These are phyloP conservation scores for Julus scanicus DNA, from an alignment of 2,888 invertebrate genomes.

Conservation along the genomic window DNA sequence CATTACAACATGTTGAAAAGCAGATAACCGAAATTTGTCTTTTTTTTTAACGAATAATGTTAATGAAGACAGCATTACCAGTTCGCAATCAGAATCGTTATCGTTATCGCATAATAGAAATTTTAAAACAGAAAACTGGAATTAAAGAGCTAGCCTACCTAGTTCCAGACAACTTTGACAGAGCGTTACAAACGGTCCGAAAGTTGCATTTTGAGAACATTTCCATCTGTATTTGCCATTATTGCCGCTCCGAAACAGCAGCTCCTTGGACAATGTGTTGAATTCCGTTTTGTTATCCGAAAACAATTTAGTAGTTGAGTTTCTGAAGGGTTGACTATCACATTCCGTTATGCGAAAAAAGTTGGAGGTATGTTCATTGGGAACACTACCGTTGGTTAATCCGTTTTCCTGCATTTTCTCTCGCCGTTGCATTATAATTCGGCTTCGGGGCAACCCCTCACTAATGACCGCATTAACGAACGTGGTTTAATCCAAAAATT, in stretches of 20 bases:
- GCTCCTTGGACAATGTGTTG: not conserved
- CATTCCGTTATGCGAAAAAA: not conserved
- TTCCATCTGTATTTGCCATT: not conserved
- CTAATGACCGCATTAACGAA: not conserved
- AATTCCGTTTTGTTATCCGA: not conserved
- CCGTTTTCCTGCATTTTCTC: conserved; percentile 16
- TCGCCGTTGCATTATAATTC: not conserved
- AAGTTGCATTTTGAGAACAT: not conserved
- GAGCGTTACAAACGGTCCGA: not conserved
- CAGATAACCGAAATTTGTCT: too few relatives aligned
- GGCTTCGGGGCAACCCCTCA: not conserved
- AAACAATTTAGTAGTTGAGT: not conserved
- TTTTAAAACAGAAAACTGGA: not conserved
- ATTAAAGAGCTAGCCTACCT: not conserved
- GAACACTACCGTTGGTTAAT: not conserved
- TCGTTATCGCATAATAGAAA: not conserved
- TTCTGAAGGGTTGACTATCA: not conserved
- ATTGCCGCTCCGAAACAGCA: not conserved
- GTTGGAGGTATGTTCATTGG: not conserved
- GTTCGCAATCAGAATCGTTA: not conserved
- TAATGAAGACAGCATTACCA: too few relatives aligned
- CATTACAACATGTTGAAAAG: too few relatives aligned
- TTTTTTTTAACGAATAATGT: too few relatives aligned
- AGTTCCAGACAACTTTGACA: conserved; percentile 32
- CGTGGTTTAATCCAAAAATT: conserved; percentile 22